Base-by-base conservation (phyloP, 1,140 invertebrate species). In the Aphelenchoides besseyi region DNA sequence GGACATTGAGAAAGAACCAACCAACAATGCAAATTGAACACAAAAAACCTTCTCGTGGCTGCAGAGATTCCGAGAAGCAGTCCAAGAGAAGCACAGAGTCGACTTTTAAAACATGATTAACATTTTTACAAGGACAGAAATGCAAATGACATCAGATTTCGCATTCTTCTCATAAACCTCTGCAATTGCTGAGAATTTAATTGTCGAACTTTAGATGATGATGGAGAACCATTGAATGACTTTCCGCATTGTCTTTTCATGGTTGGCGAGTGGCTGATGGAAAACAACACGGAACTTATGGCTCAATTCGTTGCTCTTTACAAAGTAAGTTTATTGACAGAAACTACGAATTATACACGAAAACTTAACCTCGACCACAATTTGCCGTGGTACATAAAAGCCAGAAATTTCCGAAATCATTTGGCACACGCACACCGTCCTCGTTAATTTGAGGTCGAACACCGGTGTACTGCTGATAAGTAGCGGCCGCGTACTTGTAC, bases 201-300 rank as follows among this genome's bases (percentile, higher is more conserved):
- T n/a, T n/a, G n/a, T n/a, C n/a, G n/a, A n/a, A n/a, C n/a, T 82
- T 55, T 37, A 78, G 79, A 77, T 53, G 73, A 76, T 16, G 36
- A 76, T 30, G 77, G 78, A 26, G 78, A 79, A 53, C 71, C 76
- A 16, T 41, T 30, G 5, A 63, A 66, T 36, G 74, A 76, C 18
- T 78, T 84, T 30, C 74, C 79, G 23, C 32, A 70, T 23, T 83
- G 70, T 69, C 53, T 82, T 9, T 82, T 82, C 59, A 76, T 81
- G 61, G 64, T 74, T 61, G 70, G 74, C 52, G 83, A 82, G 71
- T 82, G 82, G 79, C 69, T 82, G 35, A 70, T 82, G 53, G 77
- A 83, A 30, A 78, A 23, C 32, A 73, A 74, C 37, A 54, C 70
- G 16, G 72, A 77, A 36, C 67, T 81, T 29, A 81, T 81, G 59